Evolutionary conservation across 2,888 invertebrate genomes (phyloP), one percentile per base, ranked within the genome.

Genomic region (Ophonus ardosiacus): DNA sequence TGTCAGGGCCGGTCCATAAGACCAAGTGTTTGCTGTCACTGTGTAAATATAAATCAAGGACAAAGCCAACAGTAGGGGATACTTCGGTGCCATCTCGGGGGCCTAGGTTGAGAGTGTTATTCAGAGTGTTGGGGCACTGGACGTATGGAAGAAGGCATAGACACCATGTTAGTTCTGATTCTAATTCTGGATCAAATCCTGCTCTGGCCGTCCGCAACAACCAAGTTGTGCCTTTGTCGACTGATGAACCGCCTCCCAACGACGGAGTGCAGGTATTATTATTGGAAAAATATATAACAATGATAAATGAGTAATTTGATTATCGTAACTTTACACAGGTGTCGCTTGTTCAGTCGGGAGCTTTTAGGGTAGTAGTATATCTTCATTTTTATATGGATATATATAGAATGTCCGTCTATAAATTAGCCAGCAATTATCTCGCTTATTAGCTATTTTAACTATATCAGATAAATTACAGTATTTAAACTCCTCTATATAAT

Each of bases 11-110:
- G 43, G 74, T 84, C 17, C 83, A 86, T 24, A 65, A 91, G 86
- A 90, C 90, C 4, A 88, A 89, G 82, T 91, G 91, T 87, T 88
- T 91, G 85, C 89, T 91, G 87, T 90, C 90, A 43, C 87, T 91
- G 38, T 91, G 91, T 86, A 90, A 88, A 86, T 90, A 91, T 86
- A 74, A 43, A 43, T 43, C 40, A 5, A 15, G 18, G 18, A 74
- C 17, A 7, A 43, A 68, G 17, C 90, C 90, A 13, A 18, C 13
- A 85, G 88, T 88, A n/a, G 82, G 65, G 24, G 86, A 86, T 81
- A 81, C 81, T 31, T 81, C 85, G 5, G 81, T 79, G 10, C 80
- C 81, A 3, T 4, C 76, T 0, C 40, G 74, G 7, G 86, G 79
- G 61, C 68, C 71, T 80, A 86, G 59, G 79, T 88, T 92, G 61